Percentiles rank a stretch among this genome's conserved stretches.
phyloP scores from a whole-genome alignment of 2,797 vertebrate genomes.

The Melanitta fusca region DNA sequence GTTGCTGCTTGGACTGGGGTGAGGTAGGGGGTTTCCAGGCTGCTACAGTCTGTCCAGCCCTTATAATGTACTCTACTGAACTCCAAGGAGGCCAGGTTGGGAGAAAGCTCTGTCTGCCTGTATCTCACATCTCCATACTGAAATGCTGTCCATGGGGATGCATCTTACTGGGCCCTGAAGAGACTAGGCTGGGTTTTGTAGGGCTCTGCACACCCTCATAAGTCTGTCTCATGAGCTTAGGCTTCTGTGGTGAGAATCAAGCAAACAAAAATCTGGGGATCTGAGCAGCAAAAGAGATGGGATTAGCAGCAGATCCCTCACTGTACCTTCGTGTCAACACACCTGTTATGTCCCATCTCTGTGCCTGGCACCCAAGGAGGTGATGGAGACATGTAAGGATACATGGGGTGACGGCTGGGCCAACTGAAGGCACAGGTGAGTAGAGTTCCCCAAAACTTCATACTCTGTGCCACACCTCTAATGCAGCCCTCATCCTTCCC shows the following conservation, averaged over 20 bases:
- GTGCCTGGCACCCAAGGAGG: background rate
- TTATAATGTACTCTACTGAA: background rate
- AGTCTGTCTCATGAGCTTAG: background rate
- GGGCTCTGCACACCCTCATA: background rate
- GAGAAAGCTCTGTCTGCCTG: background rate
- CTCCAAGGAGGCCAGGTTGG: background rate
- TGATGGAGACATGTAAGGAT: background rate
- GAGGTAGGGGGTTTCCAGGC: background rate
- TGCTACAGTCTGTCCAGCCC: background rate
- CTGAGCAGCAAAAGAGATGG: background rate
- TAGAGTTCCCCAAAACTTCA: background rate
- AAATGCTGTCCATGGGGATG: background rate
- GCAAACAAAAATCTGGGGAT: background rate
- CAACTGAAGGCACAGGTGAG: background rate
- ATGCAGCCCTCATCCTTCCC: background rate
- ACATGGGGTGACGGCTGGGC: background rate
- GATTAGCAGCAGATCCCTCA: background rate
- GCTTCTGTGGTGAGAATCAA: background rate
- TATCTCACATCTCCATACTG: background rate
- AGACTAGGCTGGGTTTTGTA: background rate
- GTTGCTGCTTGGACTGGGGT: background rate
- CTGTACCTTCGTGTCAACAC: background rate
- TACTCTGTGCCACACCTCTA: background rate
- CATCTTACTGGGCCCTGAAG: background rate
- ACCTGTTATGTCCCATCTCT: rapidly evolving